Base-by-base conservation (phyloP, 1,140 invertebrate species). In the Pseudomyrmex cubaensis region DNA sequence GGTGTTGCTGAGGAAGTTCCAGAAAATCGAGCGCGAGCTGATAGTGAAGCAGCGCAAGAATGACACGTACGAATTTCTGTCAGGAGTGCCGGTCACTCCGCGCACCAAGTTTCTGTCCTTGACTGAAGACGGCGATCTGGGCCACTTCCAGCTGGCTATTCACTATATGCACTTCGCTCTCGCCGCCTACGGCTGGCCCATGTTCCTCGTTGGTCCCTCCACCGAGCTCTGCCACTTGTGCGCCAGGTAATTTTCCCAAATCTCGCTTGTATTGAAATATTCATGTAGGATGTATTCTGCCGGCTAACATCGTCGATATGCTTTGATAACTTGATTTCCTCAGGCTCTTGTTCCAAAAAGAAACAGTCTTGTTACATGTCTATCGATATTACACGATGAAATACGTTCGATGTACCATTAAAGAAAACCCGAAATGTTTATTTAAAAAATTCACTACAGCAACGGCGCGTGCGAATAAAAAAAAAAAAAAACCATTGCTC, bases 181-280 rank as follows among this genome's bases (percentile, higher is more conserved):
- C 8, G 97, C 97, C 20, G 97, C 97, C 76, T 98, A 98, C 92
- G 98, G 98, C 15, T 98, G 98, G 98, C 98, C 98, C n/a, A 96
- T 98, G 94, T 98, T 97, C 89, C 95, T 98, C 80, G 95, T 98
- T 93, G 96, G 96, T 64, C 95, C 97, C 87, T 95, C 96, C 20
- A 95, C 95, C n/a, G 97, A 96, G 44, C 93, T 97, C 66, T 98
- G 97, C 93, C 95, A 96, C 87, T 93, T 98, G 15, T 96, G 97
- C 86, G 95, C 97, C 57, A 96, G 95, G 96, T 97, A 94, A 85
- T 56, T 9, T 10, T 25, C 20, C 20, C 35, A 20, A 12, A 2
- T 57, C 10, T 22, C 17, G 8, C 59, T 22, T 22, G 15, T 35
- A 35, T 35, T 12, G 13, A 17, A 25, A 75, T 80, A 50, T 20